Evolutionary conservation across 2,888 invertebrate species (phyloP).

Genomic region (Agrochola lychnidis): DNA sequence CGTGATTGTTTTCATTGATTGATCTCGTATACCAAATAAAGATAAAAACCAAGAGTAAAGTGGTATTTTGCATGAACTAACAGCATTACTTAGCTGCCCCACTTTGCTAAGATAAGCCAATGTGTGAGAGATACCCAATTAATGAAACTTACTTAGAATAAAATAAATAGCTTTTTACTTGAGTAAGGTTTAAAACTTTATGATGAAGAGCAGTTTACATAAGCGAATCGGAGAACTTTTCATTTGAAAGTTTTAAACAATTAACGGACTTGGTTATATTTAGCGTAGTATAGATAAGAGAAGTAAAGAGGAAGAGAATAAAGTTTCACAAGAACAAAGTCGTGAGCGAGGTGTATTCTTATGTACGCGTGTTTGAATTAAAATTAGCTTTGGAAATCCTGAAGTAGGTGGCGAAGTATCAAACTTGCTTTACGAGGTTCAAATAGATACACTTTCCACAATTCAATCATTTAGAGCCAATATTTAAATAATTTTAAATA

Average conservation of each 20-base stretch:
- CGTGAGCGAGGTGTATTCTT: neutral
- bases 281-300: constrained; percentile 35
- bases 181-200: constrained; percentile 43
- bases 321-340: constrained; percentile 46
- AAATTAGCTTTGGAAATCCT: constrained; percentile 2
- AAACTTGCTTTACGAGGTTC: neutral
- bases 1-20: neutral
- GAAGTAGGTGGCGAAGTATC: neutral
- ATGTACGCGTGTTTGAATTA: constrained; percentile 23
- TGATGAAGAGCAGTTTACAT: constrained; percentile 42
- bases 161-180: constrained; percentile 32
- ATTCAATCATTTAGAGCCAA: neutral
- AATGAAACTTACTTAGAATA: neutral
- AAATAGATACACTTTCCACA: neutral
- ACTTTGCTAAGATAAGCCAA: neutral
- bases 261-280: constrained; percentile 56
- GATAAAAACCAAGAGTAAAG: neutral
- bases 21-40: neutral
- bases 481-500: neutral
- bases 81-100: neutral
- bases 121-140: neutral
- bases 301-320: constrained; percentile 27
- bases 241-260: constrained; percentile 58
- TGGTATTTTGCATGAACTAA: neutral
- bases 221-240: constrained; percentile 48